Evolutionary conservation across 1,140 invertebrate genomes (phyloP).

Genomic region (Vanessa tameamea): DNA sequence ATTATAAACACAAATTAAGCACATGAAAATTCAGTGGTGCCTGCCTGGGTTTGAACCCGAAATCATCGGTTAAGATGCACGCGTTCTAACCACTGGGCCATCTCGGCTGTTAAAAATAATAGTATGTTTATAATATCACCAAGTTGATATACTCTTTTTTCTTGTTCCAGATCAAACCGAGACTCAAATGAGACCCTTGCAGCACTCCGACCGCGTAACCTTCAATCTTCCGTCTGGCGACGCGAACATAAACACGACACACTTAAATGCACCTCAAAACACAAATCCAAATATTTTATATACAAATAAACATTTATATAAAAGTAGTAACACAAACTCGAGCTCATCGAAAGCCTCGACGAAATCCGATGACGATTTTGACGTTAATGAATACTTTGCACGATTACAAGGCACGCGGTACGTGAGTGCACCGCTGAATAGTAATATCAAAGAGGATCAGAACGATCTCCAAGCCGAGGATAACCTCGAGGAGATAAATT

Average conservation of each 20-base stretch:
- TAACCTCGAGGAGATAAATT: slow-evolving; percentile 72
- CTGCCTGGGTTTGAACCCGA: too few relatives aligned
- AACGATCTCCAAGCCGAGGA: slow-evolving; percentile 59
- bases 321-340: slow-evolving; percentile 20
- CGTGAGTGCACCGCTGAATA: slow-evolving; percentile 65
- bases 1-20: too few relatives aligned
- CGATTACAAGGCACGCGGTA: slow-evolving; percentile 73
- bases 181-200: slow-evolving; percentile 47
- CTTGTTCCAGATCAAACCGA: slow-evolving; percentile 65
- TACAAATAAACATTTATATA: slow-evolving; percentile 29
- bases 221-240: slow-evolving; percentile 58
- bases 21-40: too few relatives aligned
- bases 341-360: slow-evolving; percentile 48
- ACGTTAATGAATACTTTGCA: slow-evolving; percentile 77
- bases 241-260: slow-evolving; percentile 47
- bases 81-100: too few relatives aligned
- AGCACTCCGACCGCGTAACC: slow-evolving; percentile 45
- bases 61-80: too few relatives aligned
- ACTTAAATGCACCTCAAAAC: slow-evolving; percentile 31
- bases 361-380: slow-evolving; percentile 73
- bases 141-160: neutral
- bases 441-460: slow-evolving; percentile 50
- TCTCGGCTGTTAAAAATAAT: too few relatives aligned
- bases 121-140: too few relatives aligned
- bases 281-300: slow-evolving; percentile 30